Evolutionary conservation across 2,113 vertebrate genomes (phyloP).

Genomic region (Etheostoma spectabile): DNA sequence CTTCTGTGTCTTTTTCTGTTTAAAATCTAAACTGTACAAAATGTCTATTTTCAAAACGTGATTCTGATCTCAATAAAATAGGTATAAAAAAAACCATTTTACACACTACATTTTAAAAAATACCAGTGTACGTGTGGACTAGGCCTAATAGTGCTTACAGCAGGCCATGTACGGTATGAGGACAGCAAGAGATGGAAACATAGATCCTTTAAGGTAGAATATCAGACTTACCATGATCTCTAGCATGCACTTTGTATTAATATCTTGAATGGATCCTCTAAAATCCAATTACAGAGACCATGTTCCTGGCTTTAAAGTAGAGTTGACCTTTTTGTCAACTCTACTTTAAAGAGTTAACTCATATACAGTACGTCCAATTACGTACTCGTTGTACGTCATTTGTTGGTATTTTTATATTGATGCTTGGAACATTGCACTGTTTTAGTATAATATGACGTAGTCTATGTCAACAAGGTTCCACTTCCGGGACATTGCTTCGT

Average conservation of each 20-base stretch:
- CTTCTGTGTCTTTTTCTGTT: too few relatives aligned
- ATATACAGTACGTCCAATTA: neutral
- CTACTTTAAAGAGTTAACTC: neutral
- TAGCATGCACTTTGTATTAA: slow-evolving; percentile 59
- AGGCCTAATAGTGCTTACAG: neutral
- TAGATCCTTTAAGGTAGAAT: neutral
- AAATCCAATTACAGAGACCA: slow-evolving; percentile 77
- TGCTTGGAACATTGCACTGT: neutral
- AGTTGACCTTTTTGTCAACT: neutral
- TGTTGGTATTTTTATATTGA: neutral
- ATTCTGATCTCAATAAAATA: too few relatives aligned
- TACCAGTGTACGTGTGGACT: too few relatives aligned
- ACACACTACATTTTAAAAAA: too few relatives aligned
- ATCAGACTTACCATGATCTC: slow-evolving; percentile 43
- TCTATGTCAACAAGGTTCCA: too few relatives aligned
- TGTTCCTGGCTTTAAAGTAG: neutral
- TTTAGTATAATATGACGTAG: neutral
- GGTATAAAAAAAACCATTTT: too few relatives aligned
- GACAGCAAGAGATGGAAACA: neutral
- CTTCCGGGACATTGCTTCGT: too few relatives aligned
- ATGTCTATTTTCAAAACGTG: too few relatives aligned
- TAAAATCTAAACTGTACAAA: too few relatives aligned
- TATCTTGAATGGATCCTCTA: slow-evolving; percentile 62
- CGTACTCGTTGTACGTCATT: neutral
- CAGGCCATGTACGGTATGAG: neutral